phyloP scores from a whole-genome alignment of 2,797 vertebrate genomes.

The Pitangus sulphuratus region DNA sequence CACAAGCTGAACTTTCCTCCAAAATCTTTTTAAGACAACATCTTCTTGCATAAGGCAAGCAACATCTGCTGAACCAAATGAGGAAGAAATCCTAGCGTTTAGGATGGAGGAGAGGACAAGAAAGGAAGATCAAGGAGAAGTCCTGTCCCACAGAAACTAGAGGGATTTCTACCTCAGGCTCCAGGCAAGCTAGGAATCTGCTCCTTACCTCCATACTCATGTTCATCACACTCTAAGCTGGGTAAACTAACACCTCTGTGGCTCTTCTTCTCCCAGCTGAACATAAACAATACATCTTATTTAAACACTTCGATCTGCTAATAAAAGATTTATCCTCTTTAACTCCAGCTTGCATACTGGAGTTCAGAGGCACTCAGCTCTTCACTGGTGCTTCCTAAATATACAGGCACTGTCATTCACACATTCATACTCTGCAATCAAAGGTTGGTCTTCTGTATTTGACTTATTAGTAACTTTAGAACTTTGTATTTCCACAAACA shows the following conservation, averaged over 20 bases:
- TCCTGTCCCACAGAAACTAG: neutral
- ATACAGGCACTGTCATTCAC: fast-evolving
- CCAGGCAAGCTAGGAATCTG: neutral
- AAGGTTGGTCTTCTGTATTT: neutral
- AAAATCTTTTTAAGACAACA: constrained; percentile 59
- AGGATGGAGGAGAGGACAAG: neutral
- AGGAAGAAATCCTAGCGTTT: neutral
- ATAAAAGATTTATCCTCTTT: neutral
- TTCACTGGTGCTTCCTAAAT: neutral
- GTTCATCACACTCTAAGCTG: neutral
- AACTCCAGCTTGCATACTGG: neutral
- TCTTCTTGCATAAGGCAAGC: constrained; percentile 52
- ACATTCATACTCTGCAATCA: fast-evolving
- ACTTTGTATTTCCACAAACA: neutral
- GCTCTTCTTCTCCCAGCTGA: neutral
- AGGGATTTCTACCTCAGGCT: neutral
- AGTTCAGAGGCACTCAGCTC: neutral
- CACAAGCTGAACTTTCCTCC: constrained; percentile 64
- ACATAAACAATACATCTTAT: neutral
- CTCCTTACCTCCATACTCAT: neutral
- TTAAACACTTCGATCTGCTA: neutral
- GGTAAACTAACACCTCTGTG: neutral
- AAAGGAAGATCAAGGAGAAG: neutral
- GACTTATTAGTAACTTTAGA: neutral
- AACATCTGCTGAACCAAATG: constrained; percentile 49